Base-by-base conservation (phyloP, 2,888 invertebrate species). In the Ypsolopha scabrella region DNA sequence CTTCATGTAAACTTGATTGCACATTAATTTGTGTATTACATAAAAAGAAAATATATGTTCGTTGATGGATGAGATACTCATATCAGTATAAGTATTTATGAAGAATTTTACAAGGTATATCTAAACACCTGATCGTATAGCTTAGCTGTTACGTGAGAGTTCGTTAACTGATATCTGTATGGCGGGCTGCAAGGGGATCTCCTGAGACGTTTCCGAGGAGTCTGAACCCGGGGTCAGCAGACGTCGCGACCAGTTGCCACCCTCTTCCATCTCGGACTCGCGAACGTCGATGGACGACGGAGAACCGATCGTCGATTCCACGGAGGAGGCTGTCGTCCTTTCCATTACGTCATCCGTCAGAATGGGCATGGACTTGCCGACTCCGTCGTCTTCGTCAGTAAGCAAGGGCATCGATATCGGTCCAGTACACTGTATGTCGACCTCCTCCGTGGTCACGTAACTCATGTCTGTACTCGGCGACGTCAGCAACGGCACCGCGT, bases 331-430 rank as follows among this genome's bases (percentile, higher is more conserved):
- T 0, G 70, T 65, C 50, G 72, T 60, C 49, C 72, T 76, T 13
- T 69, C 57, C 38, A 72, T 59, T 9, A 38, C 14, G 10, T 82
- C 81, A 54, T 85, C 86, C 33, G 79, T 80, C 55, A 86, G 63
- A 53, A 81, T 76, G 38, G 85, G 85, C 83, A 86, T 82, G 2
- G 85, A 86, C 58, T 70, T 74, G 24, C 75, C 73, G 9, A 60
- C 60, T 7, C 60, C 54, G 24, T 72, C 55, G 10, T 63, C 85
- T 39, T 87, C 88, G 53, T 89, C 89, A 4, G 87, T 88, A 34
- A 90, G 72, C 58, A 90, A 65, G 1, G 90, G 90, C 90, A 90
- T 90, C 34, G 89, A 89, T 55, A 88, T 88, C 6, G 87, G 77
- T 13, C 72, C 77, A 33, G 62, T 60, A 51, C 65, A 60, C 1